phyloP scores from a whole-genome alignment of 2,113 vertebrate species.

The Melospiza georgiana region DNA sequence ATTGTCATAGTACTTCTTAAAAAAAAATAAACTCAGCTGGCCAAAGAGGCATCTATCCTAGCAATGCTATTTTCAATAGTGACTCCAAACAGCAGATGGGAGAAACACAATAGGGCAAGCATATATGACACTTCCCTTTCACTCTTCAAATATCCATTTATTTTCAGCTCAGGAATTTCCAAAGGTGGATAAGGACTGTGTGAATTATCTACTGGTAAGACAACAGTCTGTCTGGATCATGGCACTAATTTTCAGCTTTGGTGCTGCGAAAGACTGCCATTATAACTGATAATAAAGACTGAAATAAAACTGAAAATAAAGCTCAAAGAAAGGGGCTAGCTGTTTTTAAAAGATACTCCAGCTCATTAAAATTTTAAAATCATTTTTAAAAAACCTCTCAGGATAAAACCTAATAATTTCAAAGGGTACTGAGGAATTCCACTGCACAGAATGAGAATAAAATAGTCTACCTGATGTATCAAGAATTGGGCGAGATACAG shows the following conservation, averaged over 20 bases:
- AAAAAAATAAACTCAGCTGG: neutral
- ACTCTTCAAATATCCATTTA: neutral
- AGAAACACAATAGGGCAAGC: neutral
- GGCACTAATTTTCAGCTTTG: neutral
- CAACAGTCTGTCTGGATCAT: neutral
- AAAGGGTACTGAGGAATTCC: neutral
- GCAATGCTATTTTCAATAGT: neutral
- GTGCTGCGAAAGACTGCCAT: neutral
- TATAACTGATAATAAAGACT: neutral
- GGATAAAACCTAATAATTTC: neutral
- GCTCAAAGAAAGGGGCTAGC: neutral
- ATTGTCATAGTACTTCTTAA: neutral
- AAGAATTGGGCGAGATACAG: neutral
- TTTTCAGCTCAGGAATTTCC: neutral
- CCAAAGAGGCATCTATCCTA: neutral
- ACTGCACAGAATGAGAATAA: neutral
- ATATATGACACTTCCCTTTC: neutral
- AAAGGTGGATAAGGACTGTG: neutral
- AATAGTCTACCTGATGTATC: neutral
- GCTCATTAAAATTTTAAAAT: neutral
- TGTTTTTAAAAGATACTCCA: neutral
- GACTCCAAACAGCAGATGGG: neutral
- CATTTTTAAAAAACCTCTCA: neutral
- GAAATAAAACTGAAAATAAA: neutral
- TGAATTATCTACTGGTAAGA: neutral